Evolutionary conservation across 2,888 invertebrate genomes (phyloP), one percentile per base, ranked within the genome.

Genomic region (Phanerotoma sp.): DNA sequence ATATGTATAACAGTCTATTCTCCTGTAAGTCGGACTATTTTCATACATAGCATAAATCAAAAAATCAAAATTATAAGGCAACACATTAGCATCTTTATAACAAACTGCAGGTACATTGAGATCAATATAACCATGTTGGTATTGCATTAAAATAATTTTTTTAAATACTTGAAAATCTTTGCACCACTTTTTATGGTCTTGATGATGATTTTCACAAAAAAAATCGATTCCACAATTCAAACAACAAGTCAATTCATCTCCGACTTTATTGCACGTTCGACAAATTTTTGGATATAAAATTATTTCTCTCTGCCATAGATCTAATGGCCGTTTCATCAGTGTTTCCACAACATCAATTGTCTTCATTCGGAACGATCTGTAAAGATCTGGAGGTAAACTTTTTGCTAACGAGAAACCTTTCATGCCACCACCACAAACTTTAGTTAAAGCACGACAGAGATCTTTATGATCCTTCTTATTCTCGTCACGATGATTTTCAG

Each of bases 221-320:
- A 75, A 84, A 1, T 85, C 83, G 59, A 84, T 78, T 78, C 80
- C 80, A 68, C 88, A 88, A 0, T 78, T 72, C 0, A 75, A 67
- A 60, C 88, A 88, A 46, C 82, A 80, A 9, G 61, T 70, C 10
- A 87, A 66, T 75, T 82, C 81, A 58, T 84, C 82, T 50, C 84
- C 79, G 18, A 51, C 52, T 2, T 53, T 47, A 13, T 67, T 69
- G 66, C 89, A 89, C 1, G 70, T 71, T 0, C 75, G 66, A 62
- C 89, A 89, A 4, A 86, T 76, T 52, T 84, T 81, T 0, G 88
- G 87, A 66, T 86, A 89, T 18, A 88, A 75, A 20, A 89, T 71
- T 0, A 85, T 81, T 67, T 89, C 89, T 57, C 84, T 84, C 69
- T 89, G 89, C 78, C 85, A 86, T 0, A 86, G 81, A 11, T 82